A percentile compares a stretch with the other conserved stretches of the same genome.
Conservation (phyloP, 2,888 invertebrate species). For the Sepiola atlantica region DNA sequence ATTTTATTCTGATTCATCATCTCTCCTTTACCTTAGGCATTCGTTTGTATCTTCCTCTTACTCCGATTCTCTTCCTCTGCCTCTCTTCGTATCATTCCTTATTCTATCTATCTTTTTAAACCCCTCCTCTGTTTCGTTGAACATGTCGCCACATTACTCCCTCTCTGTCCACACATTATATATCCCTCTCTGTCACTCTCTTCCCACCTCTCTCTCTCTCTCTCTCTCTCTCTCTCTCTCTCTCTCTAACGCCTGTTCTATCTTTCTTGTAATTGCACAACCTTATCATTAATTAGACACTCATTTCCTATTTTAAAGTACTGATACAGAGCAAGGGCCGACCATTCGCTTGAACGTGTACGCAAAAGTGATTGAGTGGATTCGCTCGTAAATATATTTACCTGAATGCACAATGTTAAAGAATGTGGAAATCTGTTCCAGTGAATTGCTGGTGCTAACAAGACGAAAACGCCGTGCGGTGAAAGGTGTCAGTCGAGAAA, state of each 20-base stretch:
- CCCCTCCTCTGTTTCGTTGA: not conserved
- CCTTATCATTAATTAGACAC: not conserved
- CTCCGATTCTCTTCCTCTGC: too few species aligned
- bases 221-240: not conserved
- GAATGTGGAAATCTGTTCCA: not conserved
- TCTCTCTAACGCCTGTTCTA: too few species aligned
- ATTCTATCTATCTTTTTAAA: not conserved
- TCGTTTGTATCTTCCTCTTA: too few species aligned
- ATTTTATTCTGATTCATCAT: too few species aligned
- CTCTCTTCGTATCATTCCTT: not conserved
- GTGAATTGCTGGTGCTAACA: not conserved
- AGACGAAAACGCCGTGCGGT: not conserved
- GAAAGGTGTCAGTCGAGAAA: not conserved
- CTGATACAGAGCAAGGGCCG: not conserved
- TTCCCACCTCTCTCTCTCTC: not conserved
- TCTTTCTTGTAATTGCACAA: not conserved
- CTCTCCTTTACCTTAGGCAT: too few species aligned
- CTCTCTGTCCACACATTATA: not conserved
- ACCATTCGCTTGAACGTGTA: not conserved
- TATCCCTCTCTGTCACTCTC: not conserved
- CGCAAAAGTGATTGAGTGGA: not conserved
- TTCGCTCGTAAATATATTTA: not conserved
- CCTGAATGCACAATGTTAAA: conserved; percentile 20
- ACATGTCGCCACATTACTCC: not conserved
- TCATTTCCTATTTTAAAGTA: not conserved